Percentiles rank a stretch among this genome's conserved stretches.
phyloP scores from a whole-genome alignment of 2,113 vertebrate genomes.

The Corapipo altera region DNA sequence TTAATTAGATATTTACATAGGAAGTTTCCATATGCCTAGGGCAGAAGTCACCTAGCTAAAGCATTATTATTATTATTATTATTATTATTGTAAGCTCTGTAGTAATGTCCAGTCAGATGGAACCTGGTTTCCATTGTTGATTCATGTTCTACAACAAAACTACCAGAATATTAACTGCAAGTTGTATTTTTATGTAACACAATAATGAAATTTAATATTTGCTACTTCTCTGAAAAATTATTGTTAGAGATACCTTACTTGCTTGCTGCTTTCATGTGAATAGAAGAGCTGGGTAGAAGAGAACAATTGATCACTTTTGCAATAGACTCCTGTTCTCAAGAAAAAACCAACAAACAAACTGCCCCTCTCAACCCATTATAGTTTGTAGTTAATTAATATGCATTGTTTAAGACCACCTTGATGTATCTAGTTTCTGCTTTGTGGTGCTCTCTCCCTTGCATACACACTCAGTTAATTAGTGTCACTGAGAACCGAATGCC shows the following conservation, averaged over 20 bases:
- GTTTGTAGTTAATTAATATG: neutral
- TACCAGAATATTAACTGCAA: neutral
- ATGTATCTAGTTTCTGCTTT: neutral
- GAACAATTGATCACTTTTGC: neutral
- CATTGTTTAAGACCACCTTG: neutral
- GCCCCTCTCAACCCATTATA: neutral
- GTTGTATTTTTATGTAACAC: neutral
- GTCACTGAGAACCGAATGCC: neutral
- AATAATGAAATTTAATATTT: neutral
- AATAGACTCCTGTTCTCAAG: neutral
- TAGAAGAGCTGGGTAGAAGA: neutral
- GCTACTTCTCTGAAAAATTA: neutral
- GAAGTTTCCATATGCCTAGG: neutral
- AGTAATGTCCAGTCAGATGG: constrained; percentile 2
- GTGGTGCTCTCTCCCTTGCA: neutral
- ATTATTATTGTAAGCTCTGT: neutral
- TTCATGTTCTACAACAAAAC: neutral
- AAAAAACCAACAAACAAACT: neutral
- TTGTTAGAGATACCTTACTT: neutral
- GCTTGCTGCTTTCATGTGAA: neutral
- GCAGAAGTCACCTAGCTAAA: neutral
- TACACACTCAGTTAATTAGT: neutral
- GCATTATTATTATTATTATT: neutral
- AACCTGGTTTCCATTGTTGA: neutral
- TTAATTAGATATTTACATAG: constrained; percentile 58